These are phyloP conservation scores for Acanthopagrus latus DNA, from an alignment of 2,797 vertebrate genomes.

Conservation along the genomic window DNA sequence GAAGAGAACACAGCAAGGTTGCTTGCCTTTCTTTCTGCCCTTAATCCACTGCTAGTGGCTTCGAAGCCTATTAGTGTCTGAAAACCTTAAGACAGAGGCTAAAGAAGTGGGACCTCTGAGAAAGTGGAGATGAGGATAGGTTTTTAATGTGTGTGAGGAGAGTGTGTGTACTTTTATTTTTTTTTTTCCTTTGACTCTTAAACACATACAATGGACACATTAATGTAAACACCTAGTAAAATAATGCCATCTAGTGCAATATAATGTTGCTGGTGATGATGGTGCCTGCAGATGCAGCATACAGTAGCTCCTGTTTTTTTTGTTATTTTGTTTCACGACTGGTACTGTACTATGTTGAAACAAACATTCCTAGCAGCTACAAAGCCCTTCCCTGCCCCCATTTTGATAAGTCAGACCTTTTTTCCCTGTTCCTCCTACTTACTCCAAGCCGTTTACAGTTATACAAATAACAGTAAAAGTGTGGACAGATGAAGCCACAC, in stretches of 20 bases:
- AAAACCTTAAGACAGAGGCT: constrained; percentile 67
- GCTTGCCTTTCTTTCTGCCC: constrained; percentile 51
- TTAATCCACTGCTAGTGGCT: constrained; percentile 71
- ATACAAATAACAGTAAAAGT: neutral
- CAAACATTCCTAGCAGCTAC: neutral
- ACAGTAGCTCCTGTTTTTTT: neutral
- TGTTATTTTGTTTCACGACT: neutral
- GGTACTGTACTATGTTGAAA: neutral
- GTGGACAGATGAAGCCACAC: neutral
- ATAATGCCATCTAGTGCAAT: neutral
- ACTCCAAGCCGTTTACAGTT: no score
- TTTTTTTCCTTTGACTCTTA: constrained; percentile 18
- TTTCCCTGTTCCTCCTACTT: neutral
- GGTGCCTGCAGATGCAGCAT: neutral
- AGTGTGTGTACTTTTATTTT: constrained; percentile 14
- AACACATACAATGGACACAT: neutral
- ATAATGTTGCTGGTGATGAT: neutral
- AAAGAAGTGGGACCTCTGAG: constrained; percentile 60
- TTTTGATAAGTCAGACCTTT: neutral
- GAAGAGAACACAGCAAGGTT: constrained; percentile 54
- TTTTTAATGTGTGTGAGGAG: constrained; percentile 35
- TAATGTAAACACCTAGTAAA: constrained; percentile 11
- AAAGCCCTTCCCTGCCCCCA: no score
- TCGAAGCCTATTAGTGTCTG: constrained; percentile 73
- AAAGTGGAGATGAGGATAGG: constrained; percentile 30